These are phyloP conservation scores for Murina feae DNA, from an alignment of 2,113 vertebrate genomes.

Conservation along the genomic window DNA sequence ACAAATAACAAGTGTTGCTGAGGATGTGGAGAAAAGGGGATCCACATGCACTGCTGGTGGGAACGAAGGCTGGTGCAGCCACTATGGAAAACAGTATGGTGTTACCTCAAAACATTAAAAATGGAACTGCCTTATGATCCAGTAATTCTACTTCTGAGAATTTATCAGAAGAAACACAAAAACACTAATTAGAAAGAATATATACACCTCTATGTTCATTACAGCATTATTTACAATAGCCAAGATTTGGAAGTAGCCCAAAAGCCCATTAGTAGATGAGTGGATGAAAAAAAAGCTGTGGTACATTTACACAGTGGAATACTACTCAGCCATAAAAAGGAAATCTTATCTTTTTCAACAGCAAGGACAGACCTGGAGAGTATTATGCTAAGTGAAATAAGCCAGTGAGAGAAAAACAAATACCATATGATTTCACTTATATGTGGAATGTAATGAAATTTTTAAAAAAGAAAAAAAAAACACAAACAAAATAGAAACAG, in stretches of 20 bases:
- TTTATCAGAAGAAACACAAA: background rate
- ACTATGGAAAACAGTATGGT: background rate
- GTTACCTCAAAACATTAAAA: background rate
- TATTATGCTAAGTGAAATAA: background rate
- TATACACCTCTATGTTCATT: background rate
- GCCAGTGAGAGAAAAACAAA: background rate
- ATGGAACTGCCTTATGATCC: background rate
- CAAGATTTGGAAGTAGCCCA: background rate
- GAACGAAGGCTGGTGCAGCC: background rate
- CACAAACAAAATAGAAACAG: background rate
- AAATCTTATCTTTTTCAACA: background rate
- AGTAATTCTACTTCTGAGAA: background rate
- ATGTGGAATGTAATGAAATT: background rate
- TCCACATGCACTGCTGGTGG: background rate
- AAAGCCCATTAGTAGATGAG: background rate
- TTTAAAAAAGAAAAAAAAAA: background rate
- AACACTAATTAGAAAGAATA: background rate
- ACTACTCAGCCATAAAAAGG: too few species aligned
- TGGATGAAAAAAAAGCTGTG: background rate
- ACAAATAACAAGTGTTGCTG: background rate
- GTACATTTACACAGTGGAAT: background rate
- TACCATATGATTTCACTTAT: background rate
- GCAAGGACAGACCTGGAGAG: background rate
- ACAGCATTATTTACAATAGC: background rate
- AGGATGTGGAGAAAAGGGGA: background rate